phyloP scores from a whole-genome alignment of 2,888 invertebrate species.

The Sinelater perroti region DNA sequence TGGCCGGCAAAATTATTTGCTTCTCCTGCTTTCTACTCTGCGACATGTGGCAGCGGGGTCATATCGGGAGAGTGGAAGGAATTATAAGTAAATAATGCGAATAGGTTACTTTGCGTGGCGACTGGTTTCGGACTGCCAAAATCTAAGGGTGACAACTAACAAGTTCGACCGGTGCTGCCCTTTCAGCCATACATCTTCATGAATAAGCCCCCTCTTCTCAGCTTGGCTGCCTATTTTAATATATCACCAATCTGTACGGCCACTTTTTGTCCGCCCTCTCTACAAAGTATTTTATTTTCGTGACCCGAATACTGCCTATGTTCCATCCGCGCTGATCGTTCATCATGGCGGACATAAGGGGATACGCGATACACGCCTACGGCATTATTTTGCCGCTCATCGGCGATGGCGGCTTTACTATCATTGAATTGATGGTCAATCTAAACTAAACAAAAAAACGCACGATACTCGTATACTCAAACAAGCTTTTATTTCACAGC shows the following conservation, averaged over 20 bases:
- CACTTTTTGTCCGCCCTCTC: constrained; percentile 28
- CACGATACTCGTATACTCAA: too few species aligned
- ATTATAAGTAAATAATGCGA: constrained; percentile 21
- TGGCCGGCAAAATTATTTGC: constrained; percentile 19
- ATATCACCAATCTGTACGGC: constrained; percentile 36
- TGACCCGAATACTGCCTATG: constrained; percentile 22
- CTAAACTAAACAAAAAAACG: constrained; percentile 21
- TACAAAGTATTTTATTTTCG: constrained; percentile 31
- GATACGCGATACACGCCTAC: constrained; percentile 9
- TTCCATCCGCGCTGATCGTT: constrained; percentile 28
- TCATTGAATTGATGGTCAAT: constrained; percentile 14
- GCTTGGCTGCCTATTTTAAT: constrained; percentile 35
- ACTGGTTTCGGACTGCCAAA: constrained; percentile 28
- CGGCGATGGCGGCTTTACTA: constrained; percentile 5
- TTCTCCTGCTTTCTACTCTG: constrained; percentile 6
- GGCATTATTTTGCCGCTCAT: constrained; percentile 13
- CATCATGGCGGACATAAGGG: constrained; percentile 26
- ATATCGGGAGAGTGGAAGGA: constrained; percentile 3
- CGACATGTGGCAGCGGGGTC: constrained; percentile 5
- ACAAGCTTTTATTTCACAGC: not conserved
- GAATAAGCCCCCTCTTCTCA: constrained; percentile 33
- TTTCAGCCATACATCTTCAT: constrained; percentile 32
- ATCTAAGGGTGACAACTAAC: constrained; percentile 33
- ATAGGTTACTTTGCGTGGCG: constrained; percentile 26
- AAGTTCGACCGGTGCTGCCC: constrained; percentile 27